phyloP scores from a whole-genome alignment of 2,113 vertebrate genomes.

The Odobenus rosmarus region DNA sequence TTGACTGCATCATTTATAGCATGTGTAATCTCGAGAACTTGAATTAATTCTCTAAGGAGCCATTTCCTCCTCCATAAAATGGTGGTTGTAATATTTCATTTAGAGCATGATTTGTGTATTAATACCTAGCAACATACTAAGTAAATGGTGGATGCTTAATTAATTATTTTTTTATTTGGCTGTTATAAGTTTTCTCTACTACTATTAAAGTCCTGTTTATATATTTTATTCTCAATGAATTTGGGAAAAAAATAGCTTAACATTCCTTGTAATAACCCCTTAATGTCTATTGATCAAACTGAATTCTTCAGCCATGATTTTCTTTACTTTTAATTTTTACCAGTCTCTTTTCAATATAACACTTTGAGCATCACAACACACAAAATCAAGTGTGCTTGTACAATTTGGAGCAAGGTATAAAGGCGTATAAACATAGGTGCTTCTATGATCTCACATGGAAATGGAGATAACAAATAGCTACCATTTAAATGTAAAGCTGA shows the following conservation, averaged over 20 bases:
- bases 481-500: neutral
- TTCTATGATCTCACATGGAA: neutral
- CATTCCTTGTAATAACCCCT: neutral
- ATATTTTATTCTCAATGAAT: neutral
- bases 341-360: neutral
- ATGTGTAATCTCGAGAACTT: neutral
- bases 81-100: neutral
- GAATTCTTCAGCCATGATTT: neutral
- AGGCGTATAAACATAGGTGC: neutral
- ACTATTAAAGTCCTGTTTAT: neutral
- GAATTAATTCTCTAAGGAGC: neutral
- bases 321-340: neutral
- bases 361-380: neutral
- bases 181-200: neutral
- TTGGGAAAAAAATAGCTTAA: neutral
- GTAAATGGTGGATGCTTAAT: neutral
- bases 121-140: neutral
- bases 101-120: neutral
- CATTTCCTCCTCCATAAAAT: neutral
- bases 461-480: neutral
- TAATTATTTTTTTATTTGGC: neutral
- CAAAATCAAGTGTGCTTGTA: neutral
- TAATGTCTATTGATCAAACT: neutral
- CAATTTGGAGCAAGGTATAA: neutral
- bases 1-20: neutral